A percentile compares a stretch with the other conserved stretches of the same genome.
phyloP scores from a whole-genome alignment of 2,888 invertebrate species.

The Xylota sylvarum region DNA sequence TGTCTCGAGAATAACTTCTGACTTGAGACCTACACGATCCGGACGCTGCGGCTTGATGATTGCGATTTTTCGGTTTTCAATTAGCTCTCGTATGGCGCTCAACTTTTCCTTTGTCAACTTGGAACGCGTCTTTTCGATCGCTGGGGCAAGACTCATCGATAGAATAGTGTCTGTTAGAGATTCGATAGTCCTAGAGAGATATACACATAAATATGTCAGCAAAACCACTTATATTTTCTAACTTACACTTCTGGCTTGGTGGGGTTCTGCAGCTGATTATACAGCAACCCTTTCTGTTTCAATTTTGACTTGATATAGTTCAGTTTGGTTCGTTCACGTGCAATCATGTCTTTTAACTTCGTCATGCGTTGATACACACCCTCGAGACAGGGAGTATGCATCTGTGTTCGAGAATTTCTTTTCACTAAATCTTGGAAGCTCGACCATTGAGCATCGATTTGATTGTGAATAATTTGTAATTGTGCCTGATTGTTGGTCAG shows the following conservation, averaged over 20 bases:
- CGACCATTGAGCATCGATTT: conserved; percentile 92
- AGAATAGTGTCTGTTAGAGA: conserved; percentile 84
- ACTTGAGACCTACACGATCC: conserved; percentile 82
- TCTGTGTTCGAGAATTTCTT: conserved; percentile 82
- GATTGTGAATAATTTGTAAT: conserved; percentile 89
- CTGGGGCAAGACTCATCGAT: conserved; percentile 82
- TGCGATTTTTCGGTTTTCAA: conserved; percentile 80
- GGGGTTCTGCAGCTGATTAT: conserved; percentile 57
- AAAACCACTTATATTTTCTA: background rate
- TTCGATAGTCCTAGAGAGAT: conserved; percentile 80
- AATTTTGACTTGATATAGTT: conserved; percentile 83
- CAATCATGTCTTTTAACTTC: conserved; percentile 89
- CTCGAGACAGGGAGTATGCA: conserved; percentile 88
- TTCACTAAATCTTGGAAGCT: conserved; percentile 86
- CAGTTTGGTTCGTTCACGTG: conserved; percentile 86
- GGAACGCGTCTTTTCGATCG: conserved; percentile 80
- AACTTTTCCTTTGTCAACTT: conserved; percentile 81
- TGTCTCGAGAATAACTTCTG: conserved; percentile 83
- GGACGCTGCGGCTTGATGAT: conserved; percentile 83
- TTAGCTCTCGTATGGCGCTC: conserved; percentile 80
- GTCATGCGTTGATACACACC: conserved; percentile 92
- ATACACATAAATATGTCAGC: background rate
- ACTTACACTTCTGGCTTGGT: conserved; percentile 78
- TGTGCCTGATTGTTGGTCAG: conserved; percentile 91
- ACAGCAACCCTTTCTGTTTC: conserved; percentile 80